A percentile compares a stretch with the other conserved stretches of the same genome.
These are phyloP conservation scores for Cichladusa arquata DNA, from an alignment of 2,113 vertebrate genomes.

Conservation along the genomic window DNA sequence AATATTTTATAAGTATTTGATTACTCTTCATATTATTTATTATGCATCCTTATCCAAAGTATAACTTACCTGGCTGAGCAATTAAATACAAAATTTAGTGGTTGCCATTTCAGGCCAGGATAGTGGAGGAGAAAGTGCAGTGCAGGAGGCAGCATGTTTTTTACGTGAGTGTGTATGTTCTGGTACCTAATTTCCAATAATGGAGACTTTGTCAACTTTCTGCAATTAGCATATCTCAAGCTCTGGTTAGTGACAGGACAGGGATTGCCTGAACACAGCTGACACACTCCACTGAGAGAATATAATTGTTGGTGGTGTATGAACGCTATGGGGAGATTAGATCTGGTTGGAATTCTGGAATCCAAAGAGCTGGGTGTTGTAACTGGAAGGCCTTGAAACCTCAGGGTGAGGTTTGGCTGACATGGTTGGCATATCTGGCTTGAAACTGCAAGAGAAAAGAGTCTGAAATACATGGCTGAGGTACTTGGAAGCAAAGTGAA, in stretches of 20 bases:
- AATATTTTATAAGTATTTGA: neutral
- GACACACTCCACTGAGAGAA: neutral
- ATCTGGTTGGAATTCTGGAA: neutral
- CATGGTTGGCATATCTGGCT: neutral
- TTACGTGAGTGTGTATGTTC: neutral
- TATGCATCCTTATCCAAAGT: neutral
- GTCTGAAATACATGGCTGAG: neutral
- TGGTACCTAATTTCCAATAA: neutral
- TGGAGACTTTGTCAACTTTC: neutral
- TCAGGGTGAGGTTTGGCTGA: neutral
- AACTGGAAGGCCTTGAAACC: neutral
- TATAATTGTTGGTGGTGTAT: neutral
- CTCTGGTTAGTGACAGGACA: neutral
- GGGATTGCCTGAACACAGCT: rapidly evolving
- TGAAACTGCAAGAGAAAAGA: neutral
- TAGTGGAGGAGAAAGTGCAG: neutral
- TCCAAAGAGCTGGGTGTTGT: neutral
- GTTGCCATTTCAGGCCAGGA: neutral
- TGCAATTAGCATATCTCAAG: neutral
- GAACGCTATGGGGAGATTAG: neutral
- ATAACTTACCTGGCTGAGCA: neutral
- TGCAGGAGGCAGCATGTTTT: neutral
- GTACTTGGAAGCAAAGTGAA: neutral
- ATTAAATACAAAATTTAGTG: neutral
- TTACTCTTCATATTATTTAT: neutral